Percentiles rank a stretch among this genome's conserved stretches.
Evolutionary conservation across 2,797 vertebrate species (phyloP).

Genomic region (Bradypodion pumilum): DNA sequence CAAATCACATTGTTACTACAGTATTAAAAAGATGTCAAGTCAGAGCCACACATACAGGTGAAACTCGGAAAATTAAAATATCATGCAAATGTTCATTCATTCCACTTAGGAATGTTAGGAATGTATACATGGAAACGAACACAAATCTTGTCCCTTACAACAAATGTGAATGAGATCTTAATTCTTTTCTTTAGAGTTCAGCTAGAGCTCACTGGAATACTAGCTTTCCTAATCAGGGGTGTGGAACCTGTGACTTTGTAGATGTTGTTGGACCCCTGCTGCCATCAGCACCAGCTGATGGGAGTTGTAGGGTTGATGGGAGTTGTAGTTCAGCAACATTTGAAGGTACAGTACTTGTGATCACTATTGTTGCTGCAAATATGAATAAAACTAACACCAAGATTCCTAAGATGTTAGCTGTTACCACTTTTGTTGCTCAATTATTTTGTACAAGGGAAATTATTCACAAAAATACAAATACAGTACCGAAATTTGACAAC

Average conservation of each 20-base stretch:
- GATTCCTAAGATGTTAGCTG: neutral
- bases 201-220: neutral
- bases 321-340: neutral
- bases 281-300: neutral
- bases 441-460: neutral
- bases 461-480: neutral
- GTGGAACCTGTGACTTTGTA: neutral
- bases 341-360: no score
- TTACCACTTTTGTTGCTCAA: neutral
- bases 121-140: neutral
- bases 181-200: neutral
- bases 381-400: slow-evolving; percentile 22
- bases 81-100: no score
- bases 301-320: no score
- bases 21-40: neutral
- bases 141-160: slow-evolving; percentile 28
- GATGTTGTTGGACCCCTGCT: neutral
- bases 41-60: neutral
- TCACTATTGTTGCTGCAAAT: neutral
- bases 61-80: no score
- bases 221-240: neutral
- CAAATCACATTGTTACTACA: neutral
- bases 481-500: no score
- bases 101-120: no score
- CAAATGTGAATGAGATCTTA: neutral